Evolutionary conservation across 2,797 vertebrate genomes (phyloP), one percentile per base, ranked within the genome.

Genomic region (Periparus ater): DNA sequence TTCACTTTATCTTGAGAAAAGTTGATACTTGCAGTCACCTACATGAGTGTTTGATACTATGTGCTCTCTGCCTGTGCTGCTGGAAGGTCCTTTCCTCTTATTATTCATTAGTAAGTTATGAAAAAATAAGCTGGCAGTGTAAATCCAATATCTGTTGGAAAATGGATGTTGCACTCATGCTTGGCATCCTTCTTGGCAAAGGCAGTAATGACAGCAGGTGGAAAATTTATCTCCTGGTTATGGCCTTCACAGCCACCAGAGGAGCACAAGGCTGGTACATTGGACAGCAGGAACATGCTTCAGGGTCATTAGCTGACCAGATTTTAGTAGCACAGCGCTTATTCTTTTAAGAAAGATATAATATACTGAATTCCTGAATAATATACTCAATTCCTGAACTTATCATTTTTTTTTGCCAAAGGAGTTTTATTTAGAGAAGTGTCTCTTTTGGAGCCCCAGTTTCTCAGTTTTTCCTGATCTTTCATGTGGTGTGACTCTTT

Each of bases 101-200:
- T 27, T 74, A 63, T 51, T 91, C 13, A 7, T 72, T 75, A 51
- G 48, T 22, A 27, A 48, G n/a, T 62, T 72, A 63, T 10, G 25
- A 54, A 89, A 89, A 78, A 83, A 67, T 34, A 30, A 38, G 10
- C 42, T 81, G 53, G 42, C 62, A 53, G 25, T 9, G 6, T 57
- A 45, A 73, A 48, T 67, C 17, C 22, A 34, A 0, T 16, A 44
- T 84, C 51, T 81, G 15, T 29, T 48, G 34, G 71, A 79, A 88
- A 94, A 61, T 14, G 38, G 17, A 10, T 47, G 25, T 77, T 79
- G 48, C 34, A 25, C 19, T 74, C 3, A 0, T 42, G n/a, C 53
- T 74, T 85, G 45, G 36, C 50, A 61, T 73, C 44, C 73, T 84
- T 77, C 61, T 93, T 84, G 66, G 75, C 76, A 80, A 60, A 72